Percentiles rank a stretch among this genome's conserved stretches.
These are phyloP conservation scores for Entomobrya multifasciata DNA, from an alignment of 2,888 invertebrate genomes.

Conservation along the genomic window DNA sequence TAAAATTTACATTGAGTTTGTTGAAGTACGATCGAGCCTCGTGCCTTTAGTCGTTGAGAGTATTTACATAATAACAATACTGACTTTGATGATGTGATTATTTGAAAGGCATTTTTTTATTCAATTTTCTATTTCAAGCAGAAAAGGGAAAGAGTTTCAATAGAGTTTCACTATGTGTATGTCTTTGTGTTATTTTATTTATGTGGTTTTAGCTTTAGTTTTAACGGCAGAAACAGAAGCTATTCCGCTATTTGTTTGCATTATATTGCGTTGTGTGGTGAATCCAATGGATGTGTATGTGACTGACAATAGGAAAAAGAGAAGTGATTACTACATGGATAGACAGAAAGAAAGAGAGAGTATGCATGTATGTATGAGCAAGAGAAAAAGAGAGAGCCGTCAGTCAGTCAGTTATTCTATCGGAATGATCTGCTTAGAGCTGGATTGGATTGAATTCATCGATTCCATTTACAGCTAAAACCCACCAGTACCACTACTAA, in stretches of 20 bases:
- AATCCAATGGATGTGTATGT: slow-evolving; percentile 19
- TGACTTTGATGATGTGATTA: slow-evolving; percentile 66
- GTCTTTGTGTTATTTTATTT: slow-evolving; percentile 1
- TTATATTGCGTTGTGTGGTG: not conserved
- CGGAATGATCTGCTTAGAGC: slow-evolving; percentile 62
- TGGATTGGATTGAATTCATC: slow-evolving; percentile 48
- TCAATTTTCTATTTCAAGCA: not conserved
- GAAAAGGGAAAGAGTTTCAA: not conserved
- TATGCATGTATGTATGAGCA: too few relatives aligned
- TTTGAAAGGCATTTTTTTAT: slow-evolving; percentile 40
- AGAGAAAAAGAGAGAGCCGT: slow-evolving; percentile 36
- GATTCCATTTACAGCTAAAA: slow-evolving; percentile 2
- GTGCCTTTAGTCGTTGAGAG: not conserved
- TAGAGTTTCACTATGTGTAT: not conserved
- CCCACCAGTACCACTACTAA: slow-evolving; percentile 21
- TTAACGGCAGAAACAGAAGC: not conserved
- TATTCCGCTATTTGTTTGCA: slow-evolving; percentile 20
- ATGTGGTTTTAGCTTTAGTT: slow-evolving; percentile 20
- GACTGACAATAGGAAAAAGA: slow-evolving; percentile 50
- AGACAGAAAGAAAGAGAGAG: slow-evolving; percentile 4
- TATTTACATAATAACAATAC: slow-evolving; percentile 59
- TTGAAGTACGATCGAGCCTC: slow-evolving; percentile 1
- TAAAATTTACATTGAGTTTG: not conserved
- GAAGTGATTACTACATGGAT: slow-evolving; percentile 38
- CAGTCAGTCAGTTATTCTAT: slow-evolving; percentile 60